Base-by-base conservation (phyloP, 2,888 invertebrate genomes). In the Deladenus siricidicola region DNA sequence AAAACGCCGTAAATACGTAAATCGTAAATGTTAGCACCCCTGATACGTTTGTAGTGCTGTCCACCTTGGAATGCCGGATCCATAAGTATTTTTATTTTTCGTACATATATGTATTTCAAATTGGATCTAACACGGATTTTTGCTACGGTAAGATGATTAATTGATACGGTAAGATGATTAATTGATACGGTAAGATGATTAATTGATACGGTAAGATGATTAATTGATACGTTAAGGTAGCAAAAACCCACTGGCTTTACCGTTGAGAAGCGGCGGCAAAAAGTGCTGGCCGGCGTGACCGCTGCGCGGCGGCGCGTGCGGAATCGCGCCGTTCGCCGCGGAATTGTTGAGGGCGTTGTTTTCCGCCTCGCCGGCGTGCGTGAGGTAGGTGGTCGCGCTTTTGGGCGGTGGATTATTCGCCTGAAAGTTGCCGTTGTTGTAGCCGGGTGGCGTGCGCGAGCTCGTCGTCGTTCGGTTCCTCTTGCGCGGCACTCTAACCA, bases 401-500 rank as follows among this genome's bases (percentile, higher is more conserved):
- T 6, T 10, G 8, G 39, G 39, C 10, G 39, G 39, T 39, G 39
- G 39, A 8, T 39, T 8, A 39, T 14, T 8, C 8, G 14, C n/a
- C n/a, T n/a, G n/a, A n/a, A n/a, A n/a, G 24, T 44, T 29, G 10
- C 24, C 23, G 10, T 19, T 26, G 44, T 45, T 55, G n/a, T 42
- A 55, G 6, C 44, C 28, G n/a, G 55, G 58, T 19, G 60, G 43
- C 10, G 34, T 51, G 17, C 50, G 23, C 2, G 61, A 39, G 19
- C 29, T 28, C 4, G 49, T 51, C 24, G 26, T 50, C 14, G 28
- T 34, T 34, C 14, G 39, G 6, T 34, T 34, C 14, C 39, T 34
- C n/a, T n/a, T n/a, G n/a, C n/a, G n/a, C n/a, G n/a, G n/a, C n/a
- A n/a, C n/a, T n/a, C n/a, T n/a, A n/a, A n/a, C n/a, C n/a, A n/a